Evolutionary conservation across 2,113 vertebrate genomes (phyloP).

Genomic region (Hiodon tergisus): DNA sequence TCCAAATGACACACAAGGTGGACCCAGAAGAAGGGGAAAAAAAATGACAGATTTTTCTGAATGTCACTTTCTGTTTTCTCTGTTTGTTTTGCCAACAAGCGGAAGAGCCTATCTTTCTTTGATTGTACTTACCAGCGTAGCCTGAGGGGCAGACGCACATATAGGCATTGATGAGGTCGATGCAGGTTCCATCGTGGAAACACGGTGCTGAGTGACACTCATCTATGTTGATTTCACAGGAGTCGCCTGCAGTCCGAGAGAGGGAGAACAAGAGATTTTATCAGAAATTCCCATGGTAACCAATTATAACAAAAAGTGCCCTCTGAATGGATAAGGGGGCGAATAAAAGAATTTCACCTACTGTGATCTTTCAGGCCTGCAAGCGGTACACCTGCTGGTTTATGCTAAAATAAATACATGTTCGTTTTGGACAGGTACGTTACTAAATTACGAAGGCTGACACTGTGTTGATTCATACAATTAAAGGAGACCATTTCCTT

Average conservation of each 20-base stretch:
- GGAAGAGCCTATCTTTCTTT: not conserved
- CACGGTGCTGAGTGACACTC: slow-evolving; percentile 66
- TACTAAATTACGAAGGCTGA: slow-evolving; percentile 12
- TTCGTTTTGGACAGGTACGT: slow-evolving; percentile 11
- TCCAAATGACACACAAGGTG: too few relatives aligned
- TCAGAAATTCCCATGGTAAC: slow-evolving; percentile 34
- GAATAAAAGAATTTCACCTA: slow-evolving; percentile 23
- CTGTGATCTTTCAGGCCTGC: slow-evolving; percentile 15
- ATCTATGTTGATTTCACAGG: slow-evolving; percentile 70
- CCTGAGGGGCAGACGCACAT: slow-evolving; percentile 57
- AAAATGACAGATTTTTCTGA: slow-evolving; percentile 25
- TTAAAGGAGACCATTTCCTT: slow-evolving; percentile 33
- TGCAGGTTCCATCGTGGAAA: slow-evolving; percentile 57
- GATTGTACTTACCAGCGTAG: slow-evolving; percentile 60
- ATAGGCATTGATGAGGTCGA: slow-evolving; percentile 58
- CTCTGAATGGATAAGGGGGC: slow-evolving; percentile 20
- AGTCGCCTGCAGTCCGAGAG: slow-evolving; percentile 43
- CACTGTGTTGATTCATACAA: slow-evolving; percentile 26
- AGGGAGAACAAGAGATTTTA: slow-evolving; percentile 10
- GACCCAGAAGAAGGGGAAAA: slow-evolving; percentile 7
- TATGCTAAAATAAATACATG: slow-evolving; percentile 24
- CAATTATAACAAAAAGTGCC: slow-evolving; percentile 30
- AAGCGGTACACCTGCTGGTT: slow-evolving; percentile 2
- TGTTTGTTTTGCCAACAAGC: not conserved
- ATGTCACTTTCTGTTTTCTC: too few relatives aligned